Evolutionary conservation across 2,113 vertebrate genomes (phyloP), one percentile per base, ranked within the genome.

Genomic region (Pardalotus punctatus): DNA sequence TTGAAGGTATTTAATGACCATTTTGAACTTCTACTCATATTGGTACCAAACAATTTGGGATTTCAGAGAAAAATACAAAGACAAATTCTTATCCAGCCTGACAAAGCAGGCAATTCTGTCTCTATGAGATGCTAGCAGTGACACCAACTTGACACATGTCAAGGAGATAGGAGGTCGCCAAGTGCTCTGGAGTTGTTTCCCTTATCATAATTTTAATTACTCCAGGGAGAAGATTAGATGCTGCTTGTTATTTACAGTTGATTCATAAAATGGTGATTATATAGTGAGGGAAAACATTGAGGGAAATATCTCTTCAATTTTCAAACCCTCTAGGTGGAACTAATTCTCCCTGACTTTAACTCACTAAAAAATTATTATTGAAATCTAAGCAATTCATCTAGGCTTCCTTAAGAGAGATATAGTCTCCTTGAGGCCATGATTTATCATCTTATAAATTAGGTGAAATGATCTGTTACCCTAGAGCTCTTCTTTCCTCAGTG

Each of bases 181-280:
- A 93, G 79, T 83, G 58, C 43, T 96, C 66, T 56, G 43, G 71
- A 90, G 74, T 48, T 81, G 11, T 84, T 95, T 93, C 51, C 38
- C 72, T 70, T 96, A 95, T 92, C 91, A 93, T 62, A 86, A 70
- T 83, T 72, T 93, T 94, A 96, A 97, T 97, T 96, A 91, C 91
- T 88, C 96, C n/a, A 86, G 94, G 83, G 88, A 95, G 56, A 91
- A 96, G 87, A 96, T 96, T 91, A 90, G 81, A 94, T 93, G 42
- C 9, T 85, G 78, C 86, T 85, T 82, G 74, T 95, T 90, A 94
- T 96, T 93, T 91, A 93, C 65, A 85, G 66, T 93, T 81, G 81
- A 91, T 88, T 96, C 73, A 89, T 96, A 87, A 97, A 96, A 93
- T 85, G 51, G 79, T 91, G 90, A 85, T 96, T 96, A 90, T 73